phyloP scores from a whole-genome alignment of 1,140 invertebrate genomes.

The Carcinoscorpius rotundicauda region DNA sequence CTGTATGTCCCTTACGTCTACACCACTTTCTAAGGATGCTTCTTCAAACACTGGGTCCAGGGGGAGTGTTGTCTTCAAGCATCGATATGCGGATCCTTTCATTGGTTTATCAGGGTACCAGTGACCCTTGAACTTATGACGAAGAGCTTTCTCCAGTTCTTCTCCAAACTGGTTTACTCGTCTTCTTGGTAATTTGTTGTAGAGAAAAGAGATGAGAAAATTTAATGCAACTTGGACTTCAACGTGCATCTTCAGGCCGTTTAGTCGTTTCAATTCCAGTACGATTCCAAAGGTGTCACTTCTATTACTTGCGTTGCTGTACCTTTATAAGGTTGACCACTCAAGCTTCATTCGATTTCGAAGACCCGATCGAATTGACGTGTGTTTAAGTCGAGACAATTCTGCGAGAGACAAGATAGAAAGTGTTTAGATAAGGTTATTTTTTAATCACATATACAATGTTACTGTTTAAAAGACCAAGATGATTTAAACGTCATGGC shows the following conservation, averaged over 20 bases:
- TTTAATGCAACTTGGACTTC: constrained; percentile 96
- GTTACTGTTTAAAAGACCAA: too few relatives aligned
- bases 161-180: constrained; percentile 95
- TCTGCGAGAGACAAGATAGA: too few relatives aligned
- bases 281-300: too few relatives aligned
- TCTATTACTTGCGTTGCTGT: too few relatives aligned
- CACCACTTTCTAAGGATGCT: constrained; percentile 78
- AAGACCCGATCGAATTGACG: too few relatives aligned
- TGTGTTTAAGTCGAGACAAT: too few relatives aligned
- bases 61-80: constrained; percentile 83
- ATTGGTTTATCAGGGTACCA: constrained; percentile 95
- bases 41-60: constrained; percentile 79
- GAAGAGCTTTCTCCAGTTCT: constrained; percentile 86
- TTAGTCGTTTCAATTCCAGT: too few relatives aligned
- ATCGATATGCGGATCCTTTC: constrained; percentile 90
- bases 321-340: too few relatives aligned
- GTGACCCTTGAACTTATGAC: constrained; percentile 90
- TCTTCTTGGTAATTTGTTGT: constrained; percentile 91
- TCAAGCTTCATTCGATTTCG: too few relatives aligned
- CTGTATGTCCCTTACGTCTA: constrained; percentile 80
- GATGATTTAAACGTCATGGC: too few relatives aligned
- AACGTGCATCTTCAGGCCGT: constrained; percentile 64
- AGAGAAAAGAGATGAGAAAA: constrained; percentile 96
- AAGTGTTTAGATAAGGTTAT: too few relatives aligned
- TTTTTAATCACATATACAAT: too few relatives aligned